phyloP scores from a whole-genome alignment of 2,888 invertebrate species.

The Amorpha juglandis region DNA sequence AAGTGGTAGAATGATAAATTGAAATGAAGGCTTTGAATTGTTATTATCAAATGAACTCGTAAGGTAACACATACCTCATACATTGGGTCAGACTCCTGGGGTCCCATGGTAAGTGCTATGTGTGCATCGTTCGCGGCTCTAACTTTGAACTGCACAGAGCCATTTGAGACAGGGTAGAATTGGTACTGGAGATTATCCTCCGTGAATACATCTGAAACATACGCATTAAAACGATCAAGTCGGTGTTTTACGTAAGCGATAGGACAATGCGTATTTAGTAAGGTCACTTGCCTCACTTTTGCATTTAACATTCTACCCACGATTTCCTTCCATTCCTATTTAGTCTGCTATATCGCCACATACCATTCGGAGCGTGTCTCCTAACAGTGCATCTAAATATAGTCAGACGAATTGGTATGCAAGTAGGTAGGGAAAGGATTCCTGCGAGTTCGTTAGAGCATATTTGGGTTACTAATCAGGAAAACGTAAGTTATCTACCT shows the following conservation, averaged over 20 bases:
- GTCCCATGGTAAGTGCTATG: slow-evolving; percentile 89
- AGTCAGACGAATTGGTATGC: slow-evolving; percentile 63
- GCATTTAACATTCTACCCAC: slow-evolving; percentile 44
- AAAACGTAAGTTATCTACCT: background rate
- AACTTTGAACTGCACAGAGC: slow-evolving; percentile 90
- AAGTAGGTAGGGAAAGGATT: slow-evolving; percentile 39
- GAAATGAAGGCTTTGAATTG: background rate
- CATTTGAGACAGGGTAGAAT: slow-evolving; percentile 89
- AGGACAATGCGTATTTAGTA: background rate
- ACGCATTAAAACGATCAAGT: background rate
- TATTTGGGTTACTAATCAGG: background rate
- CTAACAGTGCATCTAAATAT: slow-evolving; percentile 66
- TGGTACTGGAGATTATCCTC: slow-evolving; percentile 92
- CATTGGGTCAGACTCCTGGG: slow-evolving; percentile 90
- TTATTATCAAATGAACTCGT: background rate
- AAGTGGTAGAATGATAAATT: background rate
- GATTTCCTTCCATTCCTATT: slow-evolving; percentile 49
- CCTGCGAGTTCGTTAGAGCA: background rate
- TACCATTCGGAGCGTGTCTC: slow-evolving; percentile 55
- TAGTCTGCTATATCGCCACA: slow-evolving; percentile 42
- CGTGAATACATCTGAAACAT: slow-evolving; percentile 89
- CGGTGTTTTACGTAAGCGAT: background rate
- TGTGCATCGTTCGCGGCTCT: slow-evolving; percentile 93
- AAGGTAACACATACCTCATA: slow-evolving; percentile 86
- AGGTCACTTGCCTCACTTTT: slow-evolving; percentile 13